A percentile compares a stretch with the other conserved stretches of the same genome.
These are phyloP conservation scores for Drosophila bifasciata DNA, from an alignment of 1,140 invertebrate genomes.

Conservation along the genomic window DNA sequence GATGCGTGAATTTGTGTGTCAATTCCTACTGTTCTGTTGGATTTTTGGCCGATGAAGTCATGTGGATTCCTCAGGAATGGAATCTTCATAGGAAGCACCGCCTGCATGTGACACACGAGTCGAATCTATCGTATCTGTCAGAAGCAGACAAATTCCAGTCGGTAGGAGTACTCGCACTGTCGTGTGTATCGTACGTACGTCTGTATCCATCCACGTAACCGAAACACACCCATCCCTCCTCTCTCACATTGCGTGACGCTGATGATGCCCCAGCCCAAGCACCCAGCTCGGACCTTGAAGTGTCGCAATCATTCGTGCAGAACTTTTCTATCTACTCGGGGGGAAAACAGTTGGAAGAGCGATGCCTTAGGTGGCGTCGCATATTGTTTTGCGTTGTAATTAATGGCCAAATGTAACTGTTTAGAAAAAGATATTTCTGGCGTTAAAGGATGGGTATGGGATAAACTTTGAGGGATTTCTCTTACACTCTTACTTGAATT, in stretches of 20 bases:
- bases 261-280: slow-evolving; percentile 31
- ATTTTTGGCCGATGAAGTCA: slow-evolving; percentile 69
- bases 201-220: slow-evolving; percentile 10
- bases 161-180: slow-evolving; percentile 4
- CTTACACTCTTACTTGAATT: no score
- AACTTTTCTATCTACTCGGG: slow-evolving; percentile 58
- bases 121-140: slow-evolving; percentile 50
- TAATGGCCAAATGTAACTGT: slow-evolving; percentile 31
- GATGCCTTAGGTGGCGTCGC: neutral
- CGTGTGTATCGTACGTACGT: neutral
- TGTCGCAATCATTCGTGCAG: slow-evolving; percentile 74
- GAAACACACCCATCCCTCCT: slow-evolving; percentile 11
- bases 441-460: neutral
- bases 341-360: slow-evolving; percentile 55
- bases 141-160: slow-evolving; percentile 31
- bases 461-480: neutral
- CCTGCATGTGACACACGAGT: slow-evolving; percentile 64
- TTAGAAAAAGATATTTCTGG: neutral
- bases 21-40: slow-evolving; percentile 31
- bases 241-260: slow-evolving; percentile 60
- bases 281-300: slow-evolving; percentile 47
- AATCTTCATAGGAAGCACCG: slow-evolving; percentile 44
- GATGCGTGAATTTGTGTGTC: slow-evolving; percentile 71
- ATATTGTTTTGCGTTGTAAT: slow-evolving; percentile 42
- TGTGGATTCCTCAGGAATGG: slow-evolving; percentile 10